Conservation (phyloP, 2,113 vertebrate genomes). For the Eurystomus gularis region DNA sequence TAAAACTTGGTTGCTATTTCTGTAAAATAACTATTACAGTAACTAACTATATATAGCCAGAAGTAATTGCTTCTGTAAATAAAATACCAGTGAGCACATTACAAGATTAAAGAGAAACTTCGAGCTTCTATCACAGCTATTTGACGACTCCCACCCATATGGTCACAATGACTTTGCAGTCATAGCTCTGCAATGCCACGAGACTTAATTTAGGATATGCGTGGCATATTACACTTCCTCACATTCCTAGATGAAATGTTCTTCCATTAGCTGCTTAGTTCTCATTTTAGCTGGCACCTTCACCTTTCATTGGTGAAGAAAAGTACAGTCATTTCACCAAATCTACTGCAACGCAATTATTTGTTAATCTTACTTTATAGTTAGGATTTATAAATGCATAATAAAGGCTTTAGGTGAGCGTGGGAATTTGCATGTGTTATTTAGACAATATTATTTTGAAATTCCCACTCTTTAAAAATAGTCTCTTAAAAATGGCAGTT, state of each 20-base stretch:
- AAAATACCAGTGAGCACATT: slow-evolving; percentile 51
- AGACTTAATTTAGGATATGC: slow-evolving; percentile 18
- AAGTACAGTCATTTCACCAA: not conserved
- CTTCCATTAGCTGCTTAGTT: slow-evolving; percentile 30
- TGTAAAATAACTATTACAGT: slow-evolving; percentile 22
- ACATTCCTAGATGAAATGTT: slow-evolving; percentile 34
- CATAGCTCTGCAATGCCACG: slow-evolving; percentile 11
- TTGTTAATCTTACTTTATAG: not conserved
- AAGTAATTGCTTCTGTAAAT: slow-evolving; percentile 57
- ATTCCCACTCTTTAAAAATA: not conserved
- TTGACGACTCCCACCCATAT: not conserved
- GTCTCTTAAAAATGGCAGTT: not conserved
- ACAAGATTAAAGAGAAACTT: slow-evolving; percentile 36
- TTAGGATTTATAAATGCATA: not conserved
- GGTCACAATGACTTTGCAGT: not conserved
- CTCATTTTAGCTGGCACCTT: slow-evolving; percentile 1
- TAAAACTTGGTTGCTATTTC: slow-evolving; percentile 31
- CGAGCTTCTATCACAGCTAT: slow-evolving; percentile 14
- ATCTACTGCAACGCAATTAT: not conserved
- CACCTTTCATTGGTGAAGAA: not conserved
- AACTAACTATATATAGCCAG: slow-evolving; percentile 55
- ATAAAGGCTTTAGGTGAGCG: not conserved
- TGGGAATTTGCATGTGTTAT: not conserved
- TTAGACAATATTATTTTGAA: not conserved
- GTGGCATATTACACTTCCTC: slow-evolving; percentile 20